These are phyloP conservation scores for Micromussa lordhowensis DNA, from an alignment of 92 coral and sea anemone species.

Conservation along the genomic window DNA sequence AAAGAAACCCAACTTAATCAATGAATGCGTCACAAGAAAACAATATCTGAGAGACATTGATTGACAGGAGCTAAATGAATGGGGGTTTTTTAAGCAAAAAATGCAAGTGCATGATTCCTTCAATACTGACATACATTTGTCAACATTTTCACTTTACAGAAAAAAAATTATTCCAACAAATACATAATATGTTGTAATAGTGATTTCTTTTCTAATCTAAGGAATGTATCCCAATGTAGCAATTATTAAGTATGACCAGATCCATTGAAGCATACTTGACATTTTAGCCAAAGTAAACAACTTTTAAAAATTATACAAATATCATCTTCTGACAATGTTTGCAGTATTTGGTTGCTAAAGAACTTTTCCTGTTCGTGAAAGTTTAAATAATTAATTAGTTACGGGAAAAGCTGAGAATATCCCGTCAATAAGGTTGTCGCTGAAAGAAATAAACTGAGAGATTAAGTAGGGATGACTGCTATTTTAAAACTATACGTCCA, in stretches of 20 bases:
- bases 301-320: slow-evolving; percentile 10
- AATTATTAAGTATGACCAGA: neutral
- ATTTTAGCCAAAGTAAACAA: slow-evolving; percentile 33
- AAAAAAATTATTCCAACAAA: neutral
- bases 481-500: neutral
- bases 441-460: neutral
- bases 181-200: too few relatives aligned
- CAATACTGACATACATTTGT: neutral
- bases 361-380: slow-evolving; percentile 15
- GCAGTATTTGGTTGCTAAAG: slow-evolving; percentile 74
- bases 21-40: neutral
- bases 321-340: slow-evolving; percentile 32
- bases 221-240: too few relatives aligned
- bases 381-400: slow-evolving; percentile 58
- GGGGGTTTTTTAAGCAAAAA: neutral
- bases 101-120: neutral
- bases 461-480: neutral
- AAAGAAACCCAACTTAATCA: too few relatives aligned
- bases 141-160: neutral
- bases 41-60: neutral
- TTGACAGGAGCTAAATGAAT: neutral
- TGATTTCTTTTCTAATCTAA: neutral
- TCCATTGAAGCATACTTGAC: neutral
- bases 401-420: neutral
- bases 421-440: neutral